Evolutionary conservation across 2,888 invertebrate species (phyloP).

Genomic region (Acleris literana): DNA sequence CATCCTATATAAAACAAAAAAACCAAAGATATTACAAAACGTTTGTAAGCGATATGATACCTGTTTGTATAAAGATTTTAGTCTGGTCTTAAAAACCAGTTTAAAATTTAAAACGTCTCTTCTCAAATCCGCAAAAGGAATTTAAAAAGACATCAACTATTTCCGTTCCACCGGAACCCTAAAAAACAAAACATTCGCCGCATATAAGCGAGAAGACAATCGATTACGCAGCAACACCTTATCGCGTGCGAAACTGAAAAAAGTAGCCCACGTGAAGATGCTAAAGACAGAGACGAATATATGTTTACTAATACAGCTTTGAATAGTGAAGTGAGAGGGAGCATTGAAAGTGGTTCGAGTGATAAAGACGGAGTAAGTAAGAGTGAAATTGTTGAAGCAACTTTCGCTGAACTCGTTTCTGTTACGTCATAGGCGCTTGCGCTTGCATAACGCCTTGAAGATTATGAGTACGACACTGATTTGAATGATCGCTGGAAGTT

Average conservation of each 20-base stretch:
- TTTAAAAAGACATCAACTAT: slow-evolving; percentile 30
- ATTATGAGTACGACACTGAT: slow-evolving; percentile 80
- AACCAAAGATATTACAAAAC: no score
- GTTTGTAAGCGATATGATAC: no score
- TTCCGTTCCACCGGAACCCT: slow-evolving; percentile 30
- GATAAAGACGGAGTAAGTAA: slow-evolving; percentile 59
- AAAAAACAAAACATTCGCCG: slow-evolving; percentile 48
- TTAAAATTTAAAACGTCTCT: no score
- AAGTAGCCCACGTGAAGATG: slow-evolving; percentile 70
- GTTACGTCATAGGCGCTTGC: slow-evolving; percentile 73
- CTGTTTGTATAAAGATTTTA: no score
- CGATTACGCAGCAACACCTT: slow-evolving; percentile 70
- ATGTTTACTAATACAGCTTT: slow-evolving; percentile 16
- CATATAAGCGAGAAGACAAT: slow-evolving; percentile 67
- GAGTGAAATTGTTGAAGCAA: slow-evolving; percentile 78
- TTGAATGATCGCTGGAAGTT: slow-evolving; percentile 72
- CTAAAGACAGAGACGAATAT: slow-evolving; percentile 57
- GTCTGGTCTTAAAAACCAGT: no score
- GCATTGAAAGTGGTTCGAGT: slow-evolving; percentile 45
- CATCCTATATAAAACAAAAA: no score
- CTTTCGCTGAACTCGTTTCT: slow-evolving; percentile 80
- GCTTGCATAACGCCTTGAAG: slow-evolving; percentile 68
- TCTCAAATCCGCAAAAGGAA: neutral
- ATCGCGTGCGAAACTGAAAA: slow-evolving; percentile 71
- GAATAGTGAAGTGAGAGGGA: slow-evolving; percentile 46